Evolutionary conservation across 1,140 invertebrate genomes (phyloP).

Genomic region (Euura saliciscinereae): DNA sequence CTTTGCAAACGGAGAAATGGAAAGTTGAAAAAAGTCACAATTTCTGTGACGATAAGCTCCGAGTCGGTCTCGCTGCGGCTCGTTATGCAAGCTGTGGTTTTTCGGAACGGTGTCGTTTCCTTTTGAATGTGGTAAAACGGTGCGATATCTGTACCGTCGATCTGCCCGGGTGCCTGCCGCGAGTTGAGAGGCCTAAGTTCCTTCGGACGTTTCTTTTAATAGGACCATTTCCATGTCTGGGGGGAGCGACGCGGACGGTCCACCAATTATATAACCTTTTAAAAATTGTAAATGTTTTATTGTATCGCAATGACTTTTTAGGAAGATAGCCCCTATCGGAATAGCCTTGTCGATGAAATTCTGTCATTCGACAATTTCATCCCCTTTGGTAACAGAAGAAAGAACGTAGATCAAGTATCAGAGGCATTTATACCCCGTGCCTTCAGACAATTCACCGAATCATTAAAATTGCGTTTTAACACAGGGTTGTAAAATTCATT

Average conservation of each 20-base stretch:
- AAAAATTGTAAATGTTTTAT: background rate
- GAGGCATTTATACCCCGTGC: no score
- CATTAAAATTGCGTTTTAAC: no score
- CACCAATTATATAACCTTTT: constrained; percentile 6
- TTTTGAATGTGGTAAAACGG: constrained; percentile 3
- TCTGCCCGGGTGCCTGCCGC: background rate
- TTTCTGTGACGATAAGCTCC: no score
- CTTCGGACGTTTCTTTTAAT: background rate
- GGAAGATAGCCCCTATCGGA: background rate
- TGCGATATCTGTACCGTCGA: background rate
- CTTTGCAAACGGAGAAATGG: no score
- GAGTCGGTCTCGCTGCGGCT: background rate
- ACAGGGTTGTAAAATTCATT: background rate
- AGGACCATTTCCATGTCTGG: background rate
- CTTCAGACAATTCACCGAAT: no score
- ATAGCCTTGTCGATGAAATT: no score
- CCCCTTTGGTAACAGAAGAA: background rate
- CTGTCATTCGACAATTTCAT: no score
- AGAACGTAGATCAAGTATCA: background rate
- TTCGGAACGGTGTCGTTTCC: background rate
- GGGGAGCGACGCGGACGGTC: background rate
- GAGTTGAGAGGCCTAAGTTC: no score
- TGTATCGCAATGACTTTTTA: background rate
- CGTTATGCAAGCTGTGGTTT: background rate
- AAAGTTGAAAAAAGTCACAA: no score